A percentile compares a stretch with the other conserved stretches of the same genome.
Conservation (phyloP, 2,797 vertebrate genomes). For the Pantherophis alleghaniensis region DNA sequence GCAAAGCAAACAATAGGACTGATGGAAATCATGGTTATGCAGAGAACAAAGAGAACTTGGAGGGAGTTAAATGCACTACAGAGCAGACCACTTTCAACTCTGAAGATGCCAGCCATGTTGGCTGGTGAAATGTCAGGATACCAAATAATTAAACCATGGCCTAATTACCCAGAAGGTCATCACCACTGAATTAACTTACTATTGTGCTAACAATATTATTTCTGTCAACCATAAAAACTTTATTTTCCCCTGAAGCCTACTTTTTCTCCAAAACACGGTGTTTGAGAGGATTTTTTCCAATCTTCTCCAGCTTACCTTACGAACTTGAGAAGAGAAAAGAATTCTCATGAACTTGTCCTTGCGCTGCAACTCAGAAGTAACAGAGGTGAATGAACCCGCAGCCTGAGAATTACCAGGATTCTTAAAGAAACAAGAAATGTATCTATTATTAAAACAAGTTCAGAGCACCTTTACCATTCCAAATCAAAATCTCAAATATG, state of each 20-base stretch:
- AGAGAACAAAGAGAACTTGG: not conserved
- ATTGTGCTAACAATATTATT: not conserved
- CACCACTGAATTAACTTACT: not conserved
- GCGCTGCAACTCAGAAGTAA: conserved; percentile 90
- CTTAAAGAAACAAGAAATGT: conserved; percentile 68
- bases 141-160: not conserved
- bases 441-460: not conserved
- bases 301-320: conserved; percentile 81
- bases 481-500: not conserved
- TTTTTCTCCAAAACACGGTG: not conserved
- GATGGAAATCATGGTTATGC: not conserved
- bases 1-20: not conserved
- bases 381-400: conserved; percentile 81
- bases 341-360: conserved; percentile 97
- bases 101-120: not conserved
- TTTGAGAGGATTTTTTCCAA: not conserved
- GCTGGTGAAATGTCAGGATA: not conserved
- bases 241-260: not conserved
- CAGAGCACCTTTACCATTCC: accelerated
- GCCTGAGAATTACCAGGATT: conserved; percentile 83
- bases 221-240: not conserved
- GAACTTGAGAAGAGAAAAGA: conserved; percentile 94
- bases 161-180: not conserved
- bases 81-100: not conserved
- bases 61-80: not conserved